A percentile compares a stretch with the other conserved stretches of the same genome.
Evolutionary conservation across 2,113 vertebrate species (phyloP).

Genomic region (Osmerus eperlanus): DNA sequence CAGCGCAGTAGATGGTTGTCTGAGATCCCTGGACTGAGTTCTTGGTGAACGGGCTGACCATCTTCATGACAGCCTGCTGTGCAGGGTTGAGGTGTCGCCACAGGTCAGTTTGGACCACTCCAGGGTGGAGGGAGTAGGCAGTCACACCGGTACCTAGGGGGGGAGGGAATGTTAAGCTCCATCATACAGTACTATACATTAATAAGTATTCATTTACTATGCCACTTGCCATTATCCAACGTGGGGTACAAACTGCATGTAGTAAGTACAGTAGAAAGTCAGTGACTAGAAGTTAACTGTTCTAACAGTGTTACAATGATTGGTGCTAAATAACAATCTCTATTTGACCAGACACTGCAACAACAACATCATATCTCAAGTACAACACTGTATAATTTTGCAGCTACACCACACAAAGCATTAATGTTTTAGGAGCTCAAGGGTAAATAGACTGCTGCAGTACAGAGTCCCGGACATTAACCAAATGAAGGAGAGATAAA

Average conservation of each 20-base stretch:
- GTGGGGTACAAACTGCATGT: too few relatives aligned
- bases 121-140: conserved; percentile 71
- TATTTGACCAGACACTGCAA: too few relatives aligned
- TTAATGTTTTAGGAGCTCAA: neutral
- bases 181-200: neutral
- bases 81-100: conserved; percentile 62
- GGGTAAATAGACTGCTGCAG: neutral
- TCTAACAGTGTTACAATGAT: too few relatives aligned
- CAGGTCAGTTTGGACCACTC: conserved; percentile 72
- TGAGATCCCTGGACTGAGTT: conserved; percentile 70
- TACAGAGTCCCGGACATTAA: neutral
- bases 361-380: too few relatives aligned
- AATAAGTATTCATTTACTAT: too few relatives aligned
- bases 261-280: too few relatives aligned
- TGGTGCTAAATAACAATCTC: too few relatives aligned
- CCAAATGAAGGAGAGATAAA: neutral
- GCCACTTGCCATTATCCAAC: neutral
- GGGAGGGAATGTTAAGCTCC: neutral
- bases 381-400: too few relatives aligned
- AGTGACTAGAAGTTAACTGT: too few relatives aligned
- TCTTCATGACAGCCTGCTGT: conserved; percentile 52
- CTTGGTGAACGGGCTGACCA: conserved; percentile 68
- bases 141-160: conserved; percentile 68
- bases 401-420: too few relatives aligned
- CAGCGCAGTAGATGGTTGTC: conserved; percentile 75